Evolutionary conservation across 2,113 vertebrate species (phyloP).

Genomic region (Vidua chalybeata): DNA sequence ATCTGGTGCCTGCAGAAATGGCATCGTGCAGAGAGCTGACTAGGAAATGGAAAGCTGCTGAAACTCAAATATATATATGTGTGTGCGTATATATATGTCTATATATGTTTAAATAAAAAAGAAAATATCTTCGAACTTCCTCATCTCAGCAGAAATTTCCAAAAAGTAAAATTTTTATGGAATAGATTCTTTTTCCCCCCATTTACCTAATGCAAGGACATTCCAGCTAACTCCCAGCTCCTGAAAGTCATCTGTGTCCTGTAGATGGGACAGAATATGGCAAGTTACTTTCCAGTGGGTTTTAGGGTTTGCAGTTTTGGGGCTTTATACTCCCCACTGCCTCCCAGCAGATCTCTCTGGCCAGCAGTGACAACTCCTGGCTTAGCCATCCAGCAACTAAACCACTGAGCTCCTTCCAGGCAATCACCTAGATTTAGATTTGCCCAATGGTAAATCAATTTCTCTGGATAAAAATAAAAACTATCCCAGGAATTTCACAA

Average conservation of each 20-base stretch:
- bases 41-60: slow-evolving; percentile 4
- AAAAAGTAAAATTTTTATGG: not conserved
- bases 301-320: not conserved
- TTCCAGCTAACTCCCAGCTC: not conserved
- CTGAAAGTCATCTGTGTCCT: not conserved
- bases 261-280: not conserved
- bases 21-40: not conserved
- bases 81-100: not conserved
- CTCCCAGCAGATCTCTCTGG: not conserved
- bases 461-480: not conserved
- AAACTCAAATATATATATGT: not conserved
- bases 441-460: not conserved
- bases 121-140: not conserved
- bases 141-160: not conserved
- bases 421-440: not conserved
- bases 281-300: not conserved
- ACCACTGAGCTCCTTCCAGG: not conserved
- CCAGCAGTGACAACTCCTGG: not conserved
- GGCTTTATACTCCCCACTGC: not conserved
- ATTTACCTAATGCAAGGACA: not conserved
- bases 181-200: not conserved
- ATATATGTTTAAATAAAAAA: not conserved
- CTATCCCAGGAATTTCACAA: not conserved
- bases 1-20: slow-evolving; percentile 8
- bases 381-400: not conserved